Evolutionary conservation across 2,113 vertebrate species (phyloP).

Genomic region (Neotoma lepida): DNA sequence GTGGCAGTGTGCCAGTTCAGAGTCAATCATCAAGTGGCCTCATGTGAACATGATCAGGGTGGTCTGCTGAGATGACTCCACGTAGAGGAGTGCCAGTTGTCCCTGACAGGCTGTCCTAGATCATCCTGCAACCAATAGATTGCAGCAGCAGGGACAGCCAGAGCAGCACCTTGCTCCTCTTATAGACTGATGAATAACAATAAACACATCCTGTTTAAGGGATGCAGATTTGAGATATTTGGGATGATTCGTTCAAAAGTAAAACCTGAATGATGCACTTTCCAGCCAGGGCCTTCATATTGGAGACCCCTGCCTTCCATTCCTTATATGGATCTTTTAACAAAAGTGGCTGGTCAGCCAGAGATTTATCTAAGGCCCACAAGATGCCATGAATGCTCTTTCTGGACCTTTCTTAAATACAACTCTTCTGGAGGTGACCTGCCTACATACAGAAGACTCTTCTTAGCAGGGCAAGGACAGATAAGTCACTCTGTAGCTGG

Average conservation of each 20-base stretch:
- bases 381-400: background rate
- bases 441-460: background rate
- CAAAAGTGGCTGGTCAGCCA: background rate
- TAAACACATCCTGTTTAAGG: background rate
- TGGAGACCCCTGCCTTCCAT: background rate
- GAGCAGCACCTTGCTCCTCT: background rate
- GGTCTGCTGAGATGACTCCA: background rate
- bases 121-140: background rate
- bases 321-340: background rate
- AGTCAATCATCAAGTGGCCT: background rate
- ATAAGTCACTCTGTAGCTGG: background rate
- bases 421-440: background rate
- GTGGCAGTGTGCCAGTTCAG: background rate
- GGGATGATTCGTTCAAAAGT: background rate
- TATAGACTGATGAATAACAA: background rate
- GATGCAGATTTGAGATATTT: constrained; percentile 10
- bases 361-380: background rate
- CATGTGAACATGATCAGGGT: background rate
- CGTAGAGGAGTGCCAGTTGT: background rate
- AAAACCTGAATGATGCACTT: background rate
- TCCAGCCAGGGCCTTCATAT: background rate
- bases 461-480: background rate
- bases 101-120: background rate
- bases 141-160: background rate
- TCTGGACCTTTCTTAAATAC: background rate